These are phyloP conservation scores for Peromyscus nudipes DNA, from an alignment of 2,797 vertebrate genomes.

Conservation along the genomic window DNA sequence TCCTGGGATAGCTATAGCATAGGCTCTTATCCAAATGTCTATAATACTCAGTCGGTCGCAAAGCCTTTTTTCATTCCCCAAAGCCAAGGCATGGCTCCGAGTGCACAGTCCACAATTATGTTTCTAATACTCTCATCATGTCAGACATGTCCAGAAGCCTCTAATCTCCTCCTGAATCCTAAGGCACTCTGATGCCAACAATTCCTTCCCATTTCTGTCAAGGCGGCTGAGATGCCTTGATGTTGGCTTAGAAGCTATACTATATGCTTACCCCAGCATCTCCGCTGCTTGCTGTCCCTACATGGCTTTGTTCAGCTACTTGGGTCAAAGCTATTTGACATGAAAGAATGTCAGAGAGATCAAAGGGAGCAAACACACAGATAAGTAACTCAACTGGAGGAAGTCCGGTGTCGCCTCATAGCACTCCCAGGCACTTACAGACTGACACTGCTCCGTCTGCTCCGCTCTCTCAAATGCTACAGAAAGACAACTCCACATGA, in stretches of 20 bases:
- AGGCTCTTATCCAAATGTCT: neutral
- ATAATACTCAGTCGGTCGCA: neutral
- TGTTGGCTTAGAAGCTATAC: neutral
- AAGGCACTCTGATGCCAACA: neutral
- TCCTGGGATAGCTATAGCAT: neutral
- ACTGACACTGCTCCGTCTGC: neutral
- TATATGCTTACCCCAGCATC: neutral
- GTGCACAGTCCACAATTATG: neutral
- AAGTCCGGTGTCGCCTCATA: neutral
- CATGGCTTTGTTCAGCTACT: neutral
- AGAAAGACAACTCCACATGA: neutral
- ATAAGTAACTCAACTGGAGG: neutral
- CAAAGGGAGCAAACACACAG: neutral
- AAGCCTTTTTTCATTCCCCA: neutral
- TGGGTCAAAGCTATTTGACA: neutral
- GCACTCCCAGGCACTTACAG: neutral
- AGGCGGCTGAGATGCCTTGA: neutral
- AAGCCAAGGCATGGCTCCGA: neutral
- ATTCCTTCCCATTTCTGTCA: neutral
- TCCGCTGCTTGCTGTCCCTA: neutral
- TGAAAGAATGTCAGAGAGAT: neutral
- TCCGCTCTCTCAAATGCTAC: neutral
- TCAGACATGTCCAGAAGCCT: neutral
- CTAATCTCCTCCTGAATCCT: neutral
- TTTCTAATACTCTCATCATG: neutral